Evolutionary conservation across 2,888 invertebrate species (phyloP).

Genomic region (Thalpophila matura): DNA sequence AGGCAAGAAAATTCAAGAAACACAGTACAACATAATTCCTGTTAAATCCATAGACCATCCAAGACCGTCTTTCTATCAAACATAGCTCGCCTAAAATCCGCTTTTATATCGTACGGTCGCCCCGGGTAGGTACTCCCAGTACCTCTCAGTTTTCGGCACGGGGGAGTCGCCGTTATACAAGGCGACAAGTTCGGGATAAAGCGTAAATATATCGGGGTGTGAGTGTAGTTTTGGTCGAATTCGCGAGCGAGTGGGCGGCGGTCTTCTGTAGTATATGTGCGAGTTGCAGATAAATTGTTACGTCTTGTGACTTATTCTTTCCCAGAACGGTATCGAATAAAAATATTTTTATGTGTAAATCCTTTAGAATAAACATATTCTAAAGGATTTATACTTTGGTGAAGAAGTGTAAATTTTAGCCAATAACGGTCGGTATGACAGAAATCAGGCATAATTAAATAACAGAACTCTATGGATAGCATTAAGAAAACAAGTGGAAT

Average conservation of each 20-base stretch:
- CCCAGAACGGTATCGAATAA: background rate
- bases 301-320: conserved; percentile 23
- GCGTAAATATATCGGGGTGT: conserved; percentile 83
- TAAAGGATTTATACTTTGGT: too few species aligned
- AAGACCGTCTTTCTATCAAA: conserved; percentile 36
- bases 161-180: conserved; percentile 58
- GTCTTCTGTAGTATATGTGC: conserved; percentile 68
- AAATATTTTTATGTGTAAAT: too few species aligned
- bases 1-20: background rate
- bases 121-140: conserved; percentile 16
- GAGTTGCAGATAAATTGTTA: conserved; percentile 14
- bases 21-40: too few species aligned
- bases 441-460: too few species aligned
- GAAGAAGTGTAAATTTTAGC: too few species aligned
- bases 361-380: too few species aligned
- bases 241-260: conserved; percentile 84
- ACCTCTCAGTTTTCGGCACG: conserved; percentile 41
- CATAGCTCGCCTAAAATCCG: conserved; percentile 22
- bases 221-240: conserved; percentile 85
- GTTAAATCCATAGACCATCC: background rate
- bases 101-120: conserved; percentile 23
- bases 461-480: too few species aligned
- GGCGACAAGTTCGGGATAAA: conserved; percentile 82
- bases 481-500: too few species aligned
- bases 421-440: too few species aligned